phyloP scores from a whole-genome alignment of 2,888 invertebrate genomes.

The Vannuccia rotundouncinata region DNA sequence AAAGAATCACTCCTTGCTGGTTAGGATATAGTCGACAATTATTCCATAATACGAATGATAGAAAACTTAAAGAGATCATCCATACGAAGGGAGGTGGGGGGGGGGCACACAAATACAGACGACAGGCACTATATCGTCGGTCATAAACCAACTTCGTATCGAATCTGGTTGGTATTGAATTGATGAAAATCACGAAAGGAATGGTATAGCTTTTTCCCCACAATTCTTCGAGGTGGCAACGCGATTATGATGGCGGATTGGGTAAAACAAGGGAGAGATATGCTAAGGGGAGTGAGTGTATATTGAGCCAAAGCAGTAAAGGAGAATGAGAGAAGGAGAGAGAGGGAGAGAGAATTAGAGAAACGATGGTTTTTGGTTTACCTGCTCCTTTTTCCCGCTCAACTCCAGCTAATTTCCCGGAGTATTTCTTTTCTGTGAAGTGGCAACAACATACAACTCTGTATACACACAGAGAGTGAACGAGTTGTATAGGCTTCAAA shows the following conservation, averaged over 20 bases:
- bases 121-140: background rate
- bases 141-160: background rate
- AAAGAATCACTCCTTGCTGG: background rate
- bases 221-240: slow-evolving; percentile 2
- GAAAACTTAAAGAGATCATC: background rate
- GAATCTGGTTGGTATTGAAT: slow-evolving; percentile 13
- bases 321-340: slow-evolving; percentile 10
- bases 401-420: slow-evolving; percentile 19
- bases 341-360: background rate
- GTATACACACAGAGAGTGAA: background rate
- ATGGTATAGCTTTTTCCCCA: slow-evolving; percentile 21
- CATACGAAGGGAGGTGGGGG: background rate
- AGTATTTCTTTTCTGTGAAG: slow-evolving; percentile 21
- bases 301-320: slow-evolving; percentile 12
- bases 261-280: slow-evolving; percentile 13
- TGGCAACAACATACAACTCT: slow-evolving; percentile 12
- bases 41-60: background rate
- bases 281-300: background rate
- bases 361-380: slow-evolving; percentile 17
- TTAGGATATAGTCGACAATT: background rate
- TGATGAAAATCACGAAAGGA: slow-evolving; percentile 23
- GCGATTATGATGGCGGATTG: slow-evolving; percentile 26
- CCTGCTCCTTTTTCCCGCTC: slow-evolving; percentile 22
- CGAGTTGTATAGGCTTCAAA: slow-evolving; percentile 14
- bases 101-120: background rate